Evolutionary conservation across 2,113 vertebrate species (phyloP).

Genomic region (Empidonax alnorum): DNA sequence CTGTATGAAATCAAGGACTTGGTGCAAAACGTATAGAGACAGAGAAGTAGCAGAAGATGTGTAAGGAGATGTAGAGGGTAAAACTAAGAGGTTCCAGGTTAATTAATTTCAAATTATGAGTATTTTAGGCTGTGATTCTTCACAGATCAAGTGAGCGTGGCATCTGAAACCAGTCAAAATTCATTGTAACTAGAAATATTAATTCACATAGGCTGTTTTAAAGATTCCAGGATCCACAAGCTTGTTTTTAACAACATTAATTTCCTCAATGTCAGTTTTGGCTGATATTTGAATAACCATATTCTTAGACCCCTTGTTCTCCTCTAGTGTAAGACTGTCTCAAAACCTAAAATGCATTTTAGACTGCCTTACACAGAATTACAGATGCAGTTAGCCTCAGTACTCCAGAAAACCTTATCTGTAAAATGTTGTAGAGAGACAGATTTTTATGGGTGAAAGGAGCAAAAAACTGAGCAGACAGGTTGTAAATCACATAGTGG

Average conservation of each 20-base stretch:
- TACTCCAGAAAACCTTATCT: background rate
- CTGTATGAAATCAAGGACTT: background rate
- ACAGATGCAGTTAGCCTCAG: background rate
- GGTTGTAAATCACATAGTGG: background rate
- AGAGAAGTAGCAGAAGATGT: background rate
- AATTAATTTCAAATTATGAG: background rate
- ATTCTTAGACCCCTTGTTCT: background rate
- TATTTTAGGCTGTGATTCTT: background rate
- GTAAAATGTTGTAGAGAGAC: background rate
- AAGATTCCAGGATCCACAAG: background rate
- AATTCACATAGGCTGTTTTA: background rate
- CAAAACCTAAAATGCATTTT: background rate
- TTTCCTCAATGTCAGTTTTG: background rate
- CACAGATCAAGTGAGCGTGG: background rate
- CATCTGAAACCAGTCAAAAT: background rate
- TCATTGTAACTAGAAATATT: background rate
- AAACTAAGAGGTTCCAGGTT: background rate
- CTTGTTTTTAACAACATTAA: background rate
- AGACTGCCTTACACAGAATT: background rate
- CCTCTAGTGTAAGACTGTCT: background rate
- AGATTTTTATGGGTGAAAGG: background rate
- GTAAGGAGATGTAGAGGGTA: background rate
- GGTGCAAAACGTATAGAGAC: background rate
- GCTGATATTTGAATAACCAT: background rate
- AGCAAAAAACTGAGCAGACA: background rate